Conservation (phyloP, 2,888 invertebrate genomes). For the Ecliptopera silaceata region DNA sequence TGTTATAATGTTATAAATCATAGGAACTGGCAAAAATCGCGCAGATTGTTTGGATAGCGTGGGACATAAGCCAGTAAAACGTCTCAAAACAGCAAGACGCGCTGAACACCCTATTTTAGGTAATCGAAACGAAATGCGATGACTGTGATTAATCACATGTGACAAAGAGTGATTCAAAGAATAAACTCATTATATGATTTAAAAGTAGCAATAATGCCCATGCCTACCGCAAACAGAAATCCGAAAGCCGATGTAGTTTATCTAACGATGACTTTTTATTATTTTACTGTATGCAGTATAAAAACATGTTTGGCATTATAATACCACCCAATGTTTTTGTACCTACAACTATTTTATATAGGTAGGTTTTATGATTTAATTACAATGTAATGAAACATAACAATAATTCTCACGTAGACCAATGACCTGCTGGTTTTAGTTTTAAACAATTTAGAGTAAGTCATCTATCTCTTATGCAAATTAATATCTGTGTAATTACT, state of each 20-base stretch:
- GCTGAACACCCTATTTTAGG: too few species aligned
- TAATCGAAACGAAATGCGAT: too few species aligned
- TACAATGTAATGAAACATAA: constrained; percentile 30
- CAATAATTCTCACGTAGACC: constrained; percentile 60
- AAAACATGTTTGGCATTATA: constrained; percentile 15
- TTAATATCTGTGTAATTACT: constrained; percentile 67
- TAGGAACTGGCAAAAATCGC: too few species aligned
- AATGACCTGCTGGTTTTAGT: constrained; percentile 58
- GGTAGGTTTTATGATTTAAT: constrained; percentile 29
- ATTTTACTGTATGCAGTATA: constrained; percentile 18
- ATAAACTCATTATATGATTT: too few species aligned
- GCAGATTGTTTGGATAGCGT: too few species aligned
- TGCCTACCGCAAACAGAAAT: neutral
- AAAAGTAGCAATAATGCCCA: too few species aligned
- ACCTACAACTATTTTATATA: constrained; percentile 6
- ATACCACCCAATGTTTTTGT: constrained; percentile 10
- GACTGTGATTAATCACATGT: too few species aligned
- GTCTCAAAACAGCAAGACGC: too few species aligned
- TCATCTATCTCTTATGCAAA: constrained; percentile 61
- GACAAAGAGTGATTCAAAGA: too few species aligned
- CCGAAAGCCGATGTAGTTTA: constrained; percentile 1
- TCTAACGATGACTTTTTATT: constrained; percentile 19
- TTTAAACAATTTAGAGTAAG: constrained; percentile 56
- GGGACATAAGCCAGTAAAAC: too few species aligned
- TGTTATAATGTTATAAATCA: too few species aligned